Percentiles rank a stretch among this genome's conserved stretches.
Conservation (phyloP, 1,140 invertebrate species). For the Rhopalosiphum maidis region DNA sequence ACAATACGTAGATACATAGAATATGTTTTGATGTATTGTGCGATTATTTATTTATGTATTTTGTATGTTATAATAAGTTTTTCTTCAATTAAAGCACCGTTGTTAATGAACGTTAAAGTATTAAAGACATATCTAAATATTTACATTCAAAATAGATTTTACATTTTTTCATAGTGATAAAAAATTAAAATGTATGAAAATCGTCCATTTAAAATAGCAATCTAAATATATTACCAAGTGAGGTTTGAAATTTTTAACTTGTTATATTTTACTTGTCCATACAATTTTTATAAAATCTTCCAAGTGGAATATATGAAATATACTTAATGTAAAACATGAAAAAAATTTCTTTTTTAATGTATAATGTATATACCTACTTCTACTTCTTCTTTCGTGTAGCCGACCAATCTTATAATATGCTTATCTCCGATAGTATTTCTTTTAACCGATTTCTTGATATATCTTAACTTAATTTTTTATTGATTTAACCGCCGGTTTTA, state of each 20-base stretch:
- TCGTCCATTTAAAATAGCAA: not conserved
- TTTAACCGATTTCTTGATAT: no score
- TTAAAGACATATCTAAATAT: not conserved
- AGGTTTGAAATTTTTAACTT: not conserved
- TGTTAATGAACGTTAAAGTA: not conserved
- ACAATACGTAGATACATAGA: not conserved
- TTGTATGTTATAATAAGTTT: not conserved
- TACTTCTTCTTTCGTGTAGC: no score
- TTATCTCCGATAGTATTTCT: no score
- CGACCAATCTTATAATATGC: no score
- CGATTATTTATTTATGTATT: not conserved
- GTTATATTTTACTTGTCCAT: not conserved
- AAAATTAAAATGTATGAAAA: not conserved
- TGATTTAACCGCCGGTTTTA: not conserved
- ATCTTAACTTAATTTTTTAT: not conserved
- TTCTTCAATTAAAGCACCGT: not conserved
- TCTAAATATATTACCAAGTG: not conserved
- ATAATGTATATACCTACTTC: no score
- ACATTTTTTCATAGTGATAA: not conserved
- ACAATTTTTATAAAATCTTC: not conserved
- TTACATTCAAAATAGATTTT: not conserved
- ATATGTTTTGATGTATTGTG: not conserved
- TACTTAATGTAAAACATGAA: not conserved
- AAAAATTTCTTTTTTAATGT: not conserved
- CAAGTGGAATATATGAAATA: not conserved